phyloP scores from a whole-genome alignment of 2,113 vertebrate genomes.

The Natator depressus region DNA sequence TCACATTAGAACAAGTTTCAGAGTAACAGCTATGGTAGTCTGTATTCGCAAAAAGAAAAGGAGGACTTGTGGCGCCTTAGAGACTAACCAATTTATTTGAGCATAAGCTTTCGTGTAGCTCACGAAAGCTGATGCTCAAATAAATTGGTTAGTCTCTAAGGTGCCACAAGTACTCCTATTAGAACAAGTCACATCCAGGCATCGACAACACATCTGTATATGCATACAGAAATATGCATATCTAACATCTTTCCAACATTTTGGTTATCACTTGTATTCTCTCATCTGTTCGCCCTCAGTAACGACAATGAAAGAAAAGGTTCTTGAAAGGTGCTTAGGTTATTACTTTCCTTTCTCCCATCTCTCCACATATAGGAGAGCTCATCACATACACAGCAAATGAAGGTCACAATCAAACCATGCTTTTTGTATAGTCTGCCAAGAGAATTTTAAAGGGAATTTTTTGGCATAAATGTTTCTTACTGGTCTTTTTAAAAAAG shows the following conservation, averaged over 20 bases:
- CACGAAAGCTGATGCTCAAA: too few relatives aligned
- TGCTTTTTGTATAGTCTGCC: conserved; percentile 17
- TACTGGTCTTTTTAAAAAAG: neutral
- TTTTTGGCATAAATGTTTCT: conserved; percentile 33
- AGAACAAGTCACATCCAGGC: neutral
- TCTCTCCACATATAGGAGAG: neutral
- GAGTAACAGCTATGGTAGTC: too few relatives aligned
- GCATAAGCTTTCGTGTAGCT: too few relatives aligned
- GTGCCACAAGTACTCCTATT: too few relatives aligned
- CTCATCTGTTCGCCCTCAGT: neutral
- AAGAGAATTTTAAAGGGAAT: conserved; percentile 30
- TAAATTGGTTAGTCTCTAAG: too few relatives aligned
- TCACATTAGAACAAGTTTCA: neutral
- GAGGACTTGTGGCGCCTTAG: too few relatives aligned
- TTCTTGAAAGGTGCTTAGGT: too few relatives aligned
- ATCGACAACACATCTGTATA: neutral
- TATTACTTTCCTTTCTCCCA: neutral
- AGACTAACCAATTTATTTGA: too few relatives aligned
- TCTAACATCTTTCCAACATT: neutral
- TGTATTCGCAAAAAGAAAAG: too few relatives aligned
- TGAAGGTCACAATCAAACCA: neutral
- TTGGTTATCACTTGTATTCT: neutral
- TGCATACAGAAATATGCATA: neutral
- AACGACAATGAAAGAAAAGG: neutral
- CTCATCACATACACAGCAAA: conserved; percentile 28